Conservation (phyloP, 2,888 invertebrate species). For the Phyto melanocephala region DNA sequence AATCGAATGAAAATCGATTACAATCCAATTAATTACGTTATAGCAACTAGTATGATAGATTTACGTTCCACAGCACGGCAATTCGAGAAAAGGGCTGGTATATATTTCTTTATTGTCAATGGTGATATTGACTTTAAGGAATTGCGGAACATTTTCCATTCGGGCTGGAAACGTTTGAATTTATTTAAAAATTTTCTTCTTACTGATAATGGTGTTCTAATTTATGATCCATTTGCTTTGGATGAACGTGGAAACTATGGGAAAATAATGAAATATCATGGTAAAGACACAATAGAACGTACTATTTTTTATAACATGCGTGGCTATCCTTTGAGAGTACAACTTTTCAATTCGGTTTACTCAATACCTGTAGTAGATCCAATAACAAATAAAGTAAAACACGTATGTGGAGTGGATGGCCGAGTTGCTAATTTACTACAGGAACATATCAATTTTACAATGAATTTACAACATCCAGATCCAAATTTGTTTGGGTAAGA, state of each 20-base stretch:
- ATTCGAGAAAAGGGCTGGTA: conserved; percentile 66
- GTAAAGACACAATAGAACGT: conserved; percentile 62
- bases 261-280: conserved; percentile 67
- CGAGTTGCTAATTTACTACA: conserved; percentile 71
- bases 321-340: conserved; percentile 76
- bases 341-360: conserved; percentile 77
- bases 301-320: conserved; percentile 74
- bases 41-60: conserved; percentile 68
- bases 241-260: conserved; percentile 66
- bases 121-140: conserved; percentile 60
- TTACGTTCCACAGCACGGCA: conserved; percentile 62
- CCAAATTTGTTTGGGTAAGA: conserved; percentile 76
- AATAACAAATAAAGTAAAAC: conserved; percentile 65
- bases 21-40: conserved; percentile 67
- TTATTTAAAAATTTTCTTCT: conserved; percentile 70
- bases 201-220: conserved; percentile 67
- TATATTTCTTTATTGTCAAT: conserved; percentile 70
- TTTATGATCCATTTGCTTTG: conserved; percentile 72
- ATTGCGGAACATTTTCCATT: conserved; percentile 68
- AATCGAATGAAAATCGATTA: not conserved
- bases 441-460: conserved; percentile 73
- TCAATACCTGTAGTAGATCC: conserved; percentile 70
- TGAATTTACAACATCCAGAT: conserved; percentile 73
- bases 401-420: conserved; percentile 74
- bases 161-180: conserved; percentile 68